Conservation (phyloP, 2,797 vertebrate species). For the Rhynchotus rufescens region DNA sequence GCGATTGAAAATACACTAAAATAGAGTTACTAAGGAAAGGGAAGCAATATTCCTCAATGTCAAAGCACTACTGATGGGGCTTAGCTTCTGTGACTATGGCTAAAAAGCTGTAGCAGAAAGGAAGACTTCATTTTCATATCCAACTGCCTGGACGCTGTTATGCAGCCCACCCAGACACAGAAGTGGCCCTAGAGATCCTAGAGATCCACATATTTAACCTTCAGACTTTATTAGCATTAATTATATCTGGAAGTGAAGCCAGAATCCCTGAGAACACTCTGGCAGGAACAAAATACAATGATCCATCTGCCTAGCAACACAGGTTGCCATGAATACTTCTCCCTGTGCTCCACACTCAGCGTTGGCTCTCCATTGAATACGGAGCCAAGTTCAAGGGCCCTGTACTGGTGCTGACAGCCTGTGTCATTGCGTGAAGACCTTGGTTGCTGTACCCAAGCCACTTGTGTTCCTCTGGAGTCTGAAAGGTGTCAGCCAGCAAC, state of each 20-base stretch:
- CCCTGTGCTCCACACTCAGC: not conserved
- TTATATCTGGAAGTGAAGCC: conserved; percentile 60
- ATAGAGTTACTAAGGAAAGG: not conserved
- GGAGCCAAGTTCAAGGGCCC: not conserved
- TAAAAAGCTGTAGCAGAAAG: conserved; percentile 16
- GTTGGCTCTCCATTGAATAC: not conserved
- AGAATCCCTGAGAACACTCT: conserved; percentile 45
- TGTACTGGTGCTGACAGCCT: not conserved
- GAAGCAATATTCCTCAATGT: conserved; percentile 44
- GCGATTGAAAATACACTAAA: conserved; percentile 9
- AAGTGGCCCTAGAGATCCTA: conserved; percentile 50
- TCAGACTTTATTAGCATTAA: conserved; percentile 66
- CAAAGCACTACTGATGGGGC: conserved; percentile 10
- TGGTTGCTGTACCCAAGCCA: not conserved
- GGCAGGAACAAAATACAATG: conserved; percentile 61
- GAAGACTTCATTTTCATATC: not conserved
- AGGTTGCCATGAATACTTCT: conserved; percentile 61
- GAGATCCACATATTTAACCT: conserved; percentile 57
- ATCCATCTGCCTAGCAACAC: conserved; percentile 74
- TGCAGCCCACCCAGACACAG: not conserved
- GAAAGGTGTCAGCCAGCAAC: not conserved
- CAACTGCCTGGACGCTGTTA: not conserved
- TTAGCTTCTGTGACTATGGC: not conserved
- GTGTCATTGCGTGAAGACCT: not conserved
- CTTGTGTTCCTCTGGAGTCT: not conserved